A percentile compares a stretch with the other conserved stretches of the same genome.
phyloP scores from a whole-genome alignment of 2,113 vertebrate genomes.

The Scortum barcoo region DNA sequence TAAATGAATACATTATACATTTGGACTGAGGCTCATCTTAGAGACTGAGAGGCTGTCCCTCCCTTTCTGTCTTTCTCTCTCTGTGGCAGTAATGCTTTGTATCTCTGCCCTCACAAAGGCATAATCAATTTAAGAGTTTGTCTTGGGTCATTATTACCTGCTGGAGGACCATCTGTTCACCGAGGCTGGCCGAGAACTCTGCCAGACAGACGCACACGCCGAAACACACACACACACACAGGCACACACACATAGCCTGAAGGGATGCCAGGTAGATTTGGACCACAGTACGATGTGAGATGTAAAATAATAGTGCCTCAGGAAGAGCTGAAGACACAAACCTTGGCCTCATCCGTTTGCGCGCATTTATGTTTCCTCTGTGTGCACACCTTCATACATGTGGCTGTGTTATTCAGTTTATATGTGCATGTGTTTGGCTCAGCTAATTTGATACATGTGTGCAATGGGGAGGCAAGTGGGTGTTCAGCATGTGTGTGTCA shows the following conservation, averaged over 20 bases:
- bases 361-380: slow-evolving; percentile 34
- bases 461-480: not conserved
- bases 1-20: slow-evolving; percentile 5
- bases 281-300: slow-evolving; percentile 20
- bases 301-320: slow-evolving; percentile 12
- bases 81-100: slow-evolving; percentile 66
- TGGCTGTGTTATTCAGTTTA: not conserved
- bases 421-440: slow-evolving; percentile 20
- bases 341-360: not conserved
- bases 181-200: slow-evolving; percentile 56
- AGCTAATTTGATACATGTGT: not conserved
- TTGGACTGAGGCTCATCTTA: not conserved
- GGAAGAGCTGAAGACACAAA: slow-evolving; percentile 10
- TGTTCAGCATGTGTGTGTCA: slow-evolving; percentile 12
- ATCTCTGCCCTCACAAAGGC: slow-evolving; percentile 73
- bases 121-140: slow-evolving; percentile 86
- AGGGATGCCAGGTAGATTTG: slow-evolving; percentile 50
- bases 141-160: slow-evolving; percentile 87
- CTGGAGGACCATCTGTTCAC: slow-evolving; percentile 84
- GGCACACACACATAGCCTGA: slow-evolving; percentile 40
- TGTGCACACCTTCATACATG: too few relatives aligned
- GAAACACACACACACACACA: not conserved
- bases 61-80: slow-evolving; percentile 14
- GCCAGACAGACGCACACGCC: slow-evolving; percentile 60
- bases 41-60: not conserved